Base-by-base conservation (phyloP, 2,888 invertebrate genomes). In the Plagodis pulveraria region DNA sequence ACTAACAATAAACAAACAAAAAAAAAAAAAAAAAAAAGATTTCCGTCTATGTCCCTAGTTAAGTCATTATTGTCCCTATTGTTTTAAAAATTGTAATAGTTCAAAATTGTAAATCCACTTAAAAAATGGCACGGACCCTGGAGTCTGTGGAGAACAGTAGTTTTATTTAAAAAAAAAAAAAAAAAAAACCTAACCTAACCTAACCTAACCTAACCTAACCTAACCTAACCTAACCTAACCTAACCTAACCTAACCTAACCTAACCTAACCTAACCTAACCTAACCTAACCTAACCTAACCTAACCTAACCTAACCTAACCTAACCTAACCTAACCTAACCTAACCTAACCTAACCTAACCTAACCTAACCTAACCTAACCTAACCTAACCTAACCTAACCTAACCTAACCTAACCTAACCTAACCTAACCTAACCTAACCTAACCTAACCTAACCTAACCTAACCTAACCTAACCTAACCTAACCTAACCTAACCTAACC, bases 211-310 rank as follows among this genome's bases (percentile, higher is more conserved):
- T 58, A 53, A 59, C 46, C 50, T 44, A 48, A 51, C 63, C 63
- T 63, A 63, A 63, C 63, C 63, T 60, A 63, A 63, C 63, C 60
- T 60, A 64, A 64, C 63, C 63, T 64, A 63, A 63, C 63, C 63
- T 63, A 64, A 64, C 63, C 60, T 60, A 64, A 64, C 64, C 64
- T 64, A 64, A 64, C 64, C 64, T 64, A 64, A 63, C 63, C 63
- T 56, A 48, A 54, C 54, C 54, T 59, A 54, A 59, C 54, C 54
- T 53, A 49, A 35, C 35, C 35, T 38, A 52, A 52, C 52, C 52
- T 53, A 53, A 53, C 48, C 56, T 62, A 62, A 65, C 58, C 62
- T 62, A 59, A 59, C 61, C 62, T 65, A 62, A 62, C 58, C 59
- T 62, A 65, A 62, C 65, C 65, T 59, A 62, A 40, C 38, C 38